Evolutionary conservation across 2,797 vertebrate species (phyloP).

Genomic region (Lacerta bilineata): DNA sequence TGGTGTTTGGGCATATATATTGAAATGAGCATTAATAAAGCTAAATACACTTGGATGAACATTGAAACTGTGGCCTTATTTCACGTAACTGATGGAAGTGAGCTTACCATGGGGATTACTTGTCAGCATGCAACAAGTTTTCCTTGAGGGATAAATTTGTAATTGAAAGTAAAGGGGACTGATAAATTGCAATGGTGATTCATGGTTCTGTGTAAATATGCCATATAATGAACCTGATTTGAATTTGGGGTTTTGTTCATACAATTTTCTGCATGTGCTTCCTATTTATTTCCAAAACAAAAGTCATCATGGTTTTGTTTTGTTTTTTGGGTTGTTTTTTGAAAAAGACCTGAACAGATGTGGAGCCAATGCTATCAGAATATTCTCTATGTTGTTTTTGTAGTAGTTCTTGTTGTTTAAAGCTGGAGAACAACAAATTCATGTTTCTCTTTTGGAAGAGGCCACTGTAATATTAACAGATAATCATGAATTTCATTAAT

Average conservation of each 20-base stretch:
- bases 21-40: slow-evolving; percentile 69
- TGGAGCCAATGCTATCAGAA: slow-evolving; percentile 61
- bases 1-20: slow-evolving; percentile 53
- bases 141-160: slow-evolving; percentile 54
- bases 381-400: slow-evolving; percentile 59
- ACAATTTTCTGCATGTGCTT: slow-evolving; percentile 72
- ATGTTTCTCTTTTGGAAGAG: slow-evolving; percentile 29
- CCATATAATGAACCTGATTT: slow-evolving; percentile 59
- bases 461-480: slow-evolving; percentile 60
- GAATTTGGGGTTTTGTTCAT: slow-evolving; percentile 64
- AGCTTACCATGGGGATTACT: slow-evolving; percentile 35
- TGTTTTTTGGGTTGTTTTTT: slow-evolving; percentile 26
- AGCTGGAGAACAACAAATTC: slow-evolving; percentile 64
- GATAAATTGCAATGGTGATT: slow-evolving; percentile 44
- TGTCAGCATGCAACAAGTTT: slow-evolving; percentile 48
- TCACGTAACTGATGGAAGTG: slow-evolving; percentile 61
- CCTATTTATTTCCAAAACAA: slow-evolving; percentile 73
- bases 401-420: neutral
- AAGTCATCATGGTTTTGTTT: slow-evolving; percentile 40
- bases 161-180: slow-evolving; percentile 52
- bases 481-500: slow-evolving; percentile 57
- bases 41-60: slow-evolving; percentile 60
- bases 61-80: slow-evolving; percentile 42
- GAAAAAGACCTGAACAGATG: slow-evolving; percentile 60
- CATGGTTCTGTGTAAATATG: slow-evolving; percentile 60